phyloP scores from a whole-genome alignment of 2,888 invertebrate genomes.

The Leucoma salicis region DNA sequence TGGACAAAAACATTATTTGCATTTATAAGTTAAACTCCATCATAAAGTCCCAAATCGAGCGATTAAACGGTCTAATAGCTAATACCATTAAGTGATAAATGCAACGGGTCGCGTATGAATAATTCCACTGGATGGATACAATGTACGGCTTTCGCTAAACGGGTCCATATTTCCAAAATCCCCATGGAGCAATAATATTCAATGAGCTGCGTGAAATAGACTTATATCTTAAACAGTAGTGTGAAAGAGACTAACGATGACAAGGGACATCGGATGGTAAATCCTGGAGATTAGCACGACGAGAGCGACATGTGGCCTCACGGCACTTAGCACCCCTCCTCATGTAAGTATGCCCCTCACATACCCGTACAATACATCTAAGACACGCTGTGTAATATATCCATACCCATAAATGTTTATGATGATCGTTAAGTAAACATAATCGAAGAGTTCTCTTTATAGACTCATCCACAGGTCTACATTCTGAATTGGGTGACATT shows the following conservation, averaged over 20 bases:
- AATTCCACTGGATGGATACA: conserved; percentile 79
- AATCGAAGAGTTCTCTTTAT: conserved; percentile 28
- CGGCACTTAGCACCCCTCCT: conserved; percentile 72
- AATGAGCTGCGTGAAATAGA: conserved; percentile 73
- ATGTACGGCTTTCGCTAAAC: conserved; percentile 80
- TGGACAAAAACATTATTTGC: conserved; percentile 9
- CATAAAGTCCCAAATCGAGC: conserved; percentile 75
- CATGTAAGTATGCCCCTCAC: conserved; percentile 40
- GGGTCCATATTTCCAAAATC: conserved; percentile 82
- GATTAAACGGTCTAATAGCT: conserved; percentile 77
- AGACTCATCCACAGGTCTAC: conserved; percentile 19
- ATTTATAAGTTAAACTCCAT: conserved; percentile 35
- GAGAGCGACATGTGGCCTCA: conserved; percentile 80
- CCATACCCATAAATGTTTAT: conserved; percentile 52
- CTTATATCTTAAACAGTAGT: conserved; percentile 44
- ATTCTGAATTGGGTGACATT: no score
- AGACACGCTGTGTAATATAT: conserved; percentile 40
- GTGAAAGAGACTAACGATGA: conserved; percentile 53
- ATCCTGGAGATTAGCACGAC: conserved; percentile 80
- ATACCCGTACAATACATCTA: conserved; percentile 37
- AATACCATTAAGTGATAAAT: conserved; percentile 82
- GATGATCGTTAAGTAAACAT: conserved; percentile 28
- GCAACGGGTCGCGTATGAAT: conserved; percentile 77
- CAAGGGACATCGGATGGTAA: conserved; percentile 76
- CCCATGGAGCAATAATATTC: conserved; percentile 82